Base-by-base conservation (phyloP, 2,888 invertebrate genomes). In the Drosophila hamatofila region DNA sequence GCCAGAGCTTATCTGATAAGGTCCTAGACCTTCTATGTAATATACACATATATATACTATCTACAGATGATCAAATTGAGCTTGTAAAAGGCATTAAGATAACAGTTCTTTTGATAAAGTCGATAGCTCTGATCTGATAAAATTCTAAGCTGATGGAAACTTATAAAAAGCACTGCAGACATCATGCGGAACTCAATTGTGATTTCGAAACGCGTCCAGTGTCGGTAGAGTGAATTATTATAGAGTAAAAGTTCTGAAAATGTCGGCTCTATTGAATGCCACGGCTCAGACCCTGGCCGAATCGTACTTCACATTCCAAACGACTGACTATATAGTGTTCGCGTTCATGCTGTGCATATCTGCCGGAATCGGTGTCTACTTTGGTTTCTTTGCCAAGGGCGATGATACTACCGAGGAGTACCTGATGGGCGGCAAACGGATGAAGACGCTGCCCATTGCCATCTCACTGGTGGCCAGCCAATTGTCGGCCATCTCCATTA, bases 391-490 rank as follows among this genome's bases (percentile, higher is more conserved):
- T 74, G 93, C 94, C 46, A 93, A 93, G 74, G 91, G 92, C 35
- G 91, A 91, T 21, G 94, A 94, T 73, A 94, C 94, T 3, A 92
- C 93, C 2, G 94, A 94, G 16, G 94, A 94, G 69, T 95, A 95
- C 85, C 92, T 95, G 46, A 93, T 95, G 90, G 95, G 95, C 5
- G 94, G 94, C 62, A 93, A 93, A 74, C 93, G 93, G 42, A 94
- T 95, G 93, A 93, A 94, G 70, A 93, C 94, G 5, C 92, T 95
- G 63, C 95, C 95, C 2, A 94, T 95, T 52, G 94, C 95, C 41
- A 94, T 95, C 85, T 95, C 95, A 0, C 91, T 95, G 30, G 93
- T 95, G 73, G 95, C 95, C 49, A 91, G 94, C 72, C 94, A 94
- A 75, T 90, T 94, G 76, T 94, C 94, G 2, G 94, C 94, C 51